Conservation (phyloP, 1,140 invertebrate species). For the Drosophila teissieri region DNA sequence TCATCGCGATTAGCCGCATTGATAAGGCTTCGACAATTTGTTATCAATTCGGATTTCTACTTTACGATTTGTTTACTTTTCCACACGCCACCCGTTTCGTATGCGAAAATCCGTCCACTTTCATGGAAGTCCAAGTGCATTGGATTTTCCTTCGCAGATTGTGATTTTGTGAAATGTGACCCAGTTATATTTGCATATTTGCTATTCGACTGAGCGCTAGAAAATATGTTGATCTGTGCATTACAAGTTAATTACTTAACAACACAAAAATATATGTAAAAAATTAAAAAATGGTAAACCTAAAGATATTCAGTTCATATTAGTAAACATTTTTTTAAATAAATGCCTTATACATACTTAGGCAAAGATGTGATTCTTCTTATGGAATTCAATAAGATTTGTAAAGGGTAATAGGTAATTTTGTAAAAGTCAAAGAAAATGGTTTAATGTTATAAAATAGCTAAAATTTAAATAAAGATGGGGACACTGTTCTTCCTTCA, state of each 20-base stretch:
- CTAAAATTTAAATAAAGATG: neutral
- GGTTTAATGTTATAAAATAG: neutral
- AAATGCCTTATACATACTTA: too few relatives aligned
- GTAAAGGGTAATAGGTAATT: too few relatives aligned
- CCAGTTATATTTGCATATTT: conserved; percentile 5
- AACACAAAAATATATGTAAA: too few relatives aligned
- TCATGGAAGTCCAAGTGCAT: conserved; percentile 11
- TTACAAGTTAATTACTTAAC: too few relatives aligned
- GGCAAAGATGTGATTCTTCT: too few relatives aligned
- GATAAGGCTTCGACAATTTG: conserved; percentile 57
- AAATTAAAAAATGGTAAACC: too few relatives aligned
- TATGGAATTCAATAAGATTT: too few relatives aligned
- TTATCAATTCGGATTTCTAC: conserved; percentile 54
- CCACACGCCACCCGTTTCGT: conserved; percentile 15
- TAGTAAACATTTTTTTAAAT: too few relatives aligned
- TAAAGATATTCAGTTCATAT: too few relatives aligned
- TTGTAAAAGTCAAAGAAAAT: neutral
- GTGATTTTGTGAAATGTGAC: conserved; percentile 10
- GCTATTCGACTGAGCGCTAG: too few relatives aligned
- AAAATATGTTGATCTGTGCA: too few relatives aligned
- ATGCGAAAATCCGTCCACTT: conserved; percentile 44
- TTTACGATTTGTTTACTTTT: conserved; percentile 77
- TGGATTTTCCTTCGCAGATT: conserved; percentile 1
- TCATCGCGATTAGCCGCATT: conserved; percentile 65
- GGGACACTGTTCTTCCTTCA: neutral